Evolutionary conservation across 1,140 invertebrate genomes (phyloP).

Genomic region (Penaeus chinensis): DNA sequence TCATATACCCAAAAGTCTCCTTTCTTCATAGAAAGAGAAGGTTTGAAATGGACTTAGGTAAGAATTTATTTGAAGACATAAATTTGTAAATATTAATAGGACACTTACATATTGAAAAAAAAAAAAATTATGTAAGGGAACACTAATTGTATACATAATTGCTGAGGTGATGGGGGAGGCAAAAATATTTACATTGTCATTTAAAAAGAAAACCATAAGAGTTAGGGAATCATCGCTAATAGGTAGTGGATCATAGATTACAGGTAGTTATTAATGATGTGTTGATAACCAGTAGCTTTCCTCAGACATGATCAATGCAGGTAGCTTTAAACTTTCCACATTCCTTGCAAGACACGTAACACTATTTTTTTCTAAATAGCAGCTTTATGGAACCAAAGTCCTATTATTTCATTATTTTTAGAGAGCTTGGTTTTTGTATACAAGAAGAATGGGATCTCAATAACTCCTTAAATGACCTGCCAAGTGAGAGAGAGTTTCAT

Average conservation of each 20-base stretch:
- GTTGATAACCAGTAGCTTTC: constrained; percentile 26
- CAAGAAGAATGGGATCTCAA: background rate
- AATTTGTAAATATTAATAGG: no score
- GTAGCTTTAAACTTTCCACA: constrained; percentile 49
- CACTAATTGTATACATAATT: no score
- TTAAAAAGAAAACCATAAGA: background rate
- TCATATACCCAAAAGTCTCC: no score
- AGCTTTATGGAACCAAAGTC: constrained; percentile 23
- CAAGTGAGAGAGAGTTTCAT: no score
- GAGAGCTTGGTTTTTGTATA: background rate
- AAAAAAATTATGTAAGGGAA: no score
- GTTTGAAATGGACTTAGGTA: no score
- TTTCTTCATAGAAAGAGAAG: no score
- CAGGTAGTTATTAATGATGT: constrained; percentile 37
- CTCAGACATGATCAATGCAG: constrained; percentile 40
- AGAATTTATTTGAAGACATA: no score
- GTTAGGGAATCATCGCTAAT: constrained; percentile 27
- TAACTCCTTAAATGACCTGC: no score
- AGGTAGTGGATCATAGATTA: constrained; percentile 17
- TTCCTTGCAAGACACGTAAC: constrained; percentile 42
- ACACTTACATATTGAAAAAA: no score
- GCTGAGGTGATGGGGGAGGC: no score
- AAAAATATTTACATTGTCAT: no score
- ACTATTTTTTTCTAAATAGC: constrained; percentile 16
- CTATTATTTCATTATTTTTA: constrained; percentile 15